A percentile compares a stretch with the other conserved stretches of the same genome.
Evolutionary conservation across 2,797 vertebrate genomes (phyloP).

Genomic region (Hydrolagus colliei): DNA sequence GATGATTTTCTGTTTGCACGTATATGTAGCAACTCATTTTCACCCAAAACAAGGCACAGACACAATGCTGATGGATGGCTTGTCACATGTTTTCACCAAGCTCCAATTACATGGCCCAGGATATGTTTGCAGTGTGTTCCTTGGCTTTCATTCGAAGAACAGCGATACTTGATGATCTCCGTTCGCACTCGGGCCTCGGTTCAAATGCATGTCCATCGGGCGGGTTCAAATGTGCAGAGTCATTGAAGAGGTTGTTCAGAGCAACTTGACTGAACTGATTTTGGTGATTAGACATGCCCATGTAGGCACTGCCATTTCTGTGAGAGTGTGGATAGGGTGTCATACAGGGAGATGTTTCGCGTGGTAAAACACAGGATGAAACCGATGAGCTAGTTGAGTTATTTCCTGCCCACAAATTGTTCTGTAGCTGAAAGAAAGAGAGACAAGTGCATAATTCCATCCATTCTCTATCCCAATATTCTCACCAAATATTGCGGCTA

Average conservation of each 20-base stretch:
- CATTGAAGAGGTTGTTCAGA: constrained; percentile 94
- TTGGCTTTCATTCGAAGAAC: constrained; percentile 98
- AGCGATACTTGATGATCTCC: constrained; percentile 92
- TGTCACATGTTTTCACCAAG: neutral
- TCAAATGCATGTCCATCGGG: constrained; percentile 82
- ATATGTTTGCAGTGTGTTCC: constrained; percentile 95
- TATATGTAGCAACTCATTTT: constrained; percentile 9
- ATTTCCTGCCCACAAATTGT: constrained; percentile 88
- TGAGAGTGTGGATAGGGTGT: constrained; percentile 84
- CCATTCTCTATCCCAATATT: neutral
- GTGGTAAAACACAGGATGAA: constrained; percentile 92
- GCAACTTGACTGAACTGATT: constrained; percentile 90
- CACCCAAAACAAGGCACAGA: neutral
- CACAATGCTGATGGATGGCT: neutral
- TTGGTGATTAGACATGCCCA: constrained; percentile 88
- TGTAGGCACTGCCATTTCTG: constrained; percentile 78
- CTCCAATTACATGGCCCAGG: constrained; percentile 85
- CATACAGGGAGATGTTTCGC: constrained; percentile 88
- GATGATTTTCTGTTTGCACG: neutral
- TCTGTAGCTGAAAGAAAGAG: constrained; percentile 79
- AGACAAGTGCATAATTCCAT: constrained; percentile 35
- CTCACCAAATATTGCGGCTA: neutral
- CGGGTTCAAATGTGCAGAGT: constrained; percentile 80
- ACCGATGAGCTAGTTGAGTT: constrained; percentile 75
- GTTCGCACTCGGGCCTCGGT: constrained; percentile 91